Percentiles rank a stretch among this genome's conserved stretches.
These are phyloP conservation scores for Dendrocincla fuliginosa DNA, from an alignment of 2,797 vertebrate genomes.

Conservation along the genomic window DNA sequence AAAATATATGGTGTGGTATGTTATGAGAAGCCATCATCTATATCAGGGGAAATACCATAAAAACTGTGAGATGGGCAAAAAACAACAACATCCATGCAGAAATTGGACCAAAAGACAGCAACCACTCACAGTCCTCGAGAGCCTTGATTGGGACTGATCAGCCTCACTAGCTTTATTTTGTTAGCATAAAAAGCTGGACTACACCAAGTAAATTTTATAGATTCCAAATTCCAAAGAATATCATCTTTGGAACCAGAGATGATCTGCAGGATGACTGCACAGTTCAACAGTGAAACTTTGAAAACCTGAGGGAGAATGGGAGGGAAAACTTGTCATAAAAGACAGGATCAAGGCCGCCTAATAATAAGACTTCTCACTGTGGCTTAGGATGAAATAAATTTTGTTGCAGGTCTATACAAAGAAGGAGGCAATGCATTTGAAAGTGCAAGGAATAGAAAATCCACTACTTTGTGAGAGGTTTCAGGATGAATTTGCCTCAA, in stretches of 20 bases:
- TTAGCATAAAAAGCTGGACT: background rate
- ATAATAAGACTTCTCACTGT: background rate
- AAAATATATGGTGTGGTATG: background rate
- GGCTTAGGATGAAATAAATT: background rate
- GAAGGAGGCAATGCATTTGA: background rate
- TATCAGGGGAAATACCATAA: background rate
- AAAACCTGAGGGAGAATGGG: background rate
- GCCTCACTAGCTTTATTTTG: background rate
- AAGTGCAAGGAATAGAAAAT: background rate
- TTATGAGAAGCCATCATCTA: background rate
- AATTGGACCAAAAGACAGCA: background rate
- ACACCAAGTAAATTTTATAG: background rate
- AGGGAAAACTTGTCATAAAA: background rate
- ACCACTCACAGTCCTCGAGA: background rate
- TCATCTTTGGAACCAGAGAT: background rate
- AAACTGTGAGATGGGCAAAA: background rate
- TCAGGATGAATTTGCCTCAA: background rate
- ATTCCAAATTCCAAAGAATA: background rate
- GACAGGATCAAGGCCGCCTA: background rate
- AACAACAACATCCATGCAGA: background rate
- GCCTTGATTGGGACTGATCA: background rate
- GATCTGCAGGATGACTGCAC: background rate
- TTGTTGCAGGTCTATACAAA: background rate
- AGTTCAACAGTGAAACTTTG: background rate
- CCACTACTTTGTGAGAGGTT: background rate